Base-by-base conservation (phyloP, 1,140 invertebrate species). In the Leptestheria dahalacensis region DNA sequence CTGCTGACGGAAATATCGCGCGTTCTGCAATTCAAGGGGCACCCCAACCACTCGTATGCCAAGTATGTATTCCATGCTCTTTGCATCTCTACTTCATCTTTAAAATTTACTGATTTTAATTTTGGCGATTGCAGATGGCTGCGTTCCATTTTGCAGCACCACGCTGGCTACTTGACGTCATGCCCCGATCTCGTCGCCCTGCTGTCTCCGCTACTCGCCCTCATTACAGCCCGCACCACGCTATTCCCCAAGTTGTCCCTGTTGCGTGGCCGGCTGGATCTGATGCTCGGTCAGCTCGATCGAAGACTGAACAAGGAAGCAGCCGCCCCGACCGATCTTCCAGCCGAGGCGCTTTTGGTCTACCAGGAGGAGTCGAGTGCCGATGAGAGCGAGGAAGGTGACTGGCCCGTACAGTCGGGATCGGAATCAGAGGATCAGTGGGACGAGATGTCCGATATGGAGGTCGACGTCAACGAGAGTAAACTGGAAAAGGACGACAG, bases 81-180 rank as follows among this genome's bases (percentile, higher is more conserved):
- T 54, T 11, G 4, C 2, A 10, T 20, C 3, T 50, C 18, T 9
- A 11, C 11, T 15, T 21, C 18, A 6, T 57, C 46, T 18, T 57
- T 3, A 48, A 20, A 12, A 3, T 57, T n/a, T 46, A 47, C 18
- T 15, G 25, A n/a, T 48, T 4, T 24, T 57, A 48, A 26, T 11
- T 46, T 24, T n/a, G n/a, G n/a, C n/a, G n/a, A n/a, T 47, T 47
- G 29, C 48, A 70, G 73, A 46, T 84, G 83, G 83, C 63, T 85
- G 25, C 75, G 78, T 65, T 64, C 70, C 53, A 65, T 84, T 28
- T 65, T 81, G n/a, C 69, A 74, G 57, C 73, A 75, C 12, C 82
- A 84, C 66, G 75, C 80, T 0, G 78, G 78, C 57, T 74, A 82
- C 54, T 64, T 85, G 18, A 73, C 83, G 54, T 74, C 77, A 1